Evolutionary conservation across 2,797 vertebrate species (phyloP).

Genomic region (Coluber constrictor): DNA sequence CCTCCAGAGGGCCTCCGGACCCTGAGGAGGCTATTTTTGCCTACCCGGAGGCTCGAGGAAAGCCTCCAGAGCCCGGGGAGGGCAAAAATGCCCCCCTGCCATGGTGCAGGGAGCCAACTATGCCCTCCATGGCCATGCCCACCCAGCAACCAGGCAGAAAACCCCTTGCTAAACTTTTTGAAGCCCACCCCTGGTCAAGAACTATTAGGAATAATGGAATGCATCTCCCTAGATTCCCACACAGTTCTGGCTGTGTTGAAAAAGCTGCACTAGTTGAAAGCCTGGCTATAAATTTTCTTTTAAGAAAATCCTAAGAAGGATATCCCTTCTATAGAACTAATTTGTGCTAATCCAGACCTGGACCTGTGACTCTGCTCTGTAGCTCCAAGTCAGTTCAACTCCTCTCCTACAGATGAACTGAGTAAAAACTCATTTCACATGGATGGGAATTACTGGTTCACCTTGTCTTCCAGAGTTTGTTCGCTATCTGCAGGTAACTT

Average conservation of each 20-base stretch:
- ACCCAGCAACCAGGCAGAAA: too few species aligned
- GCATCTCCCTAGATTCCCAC: neutral
- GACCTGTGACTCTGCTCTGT: neutral
- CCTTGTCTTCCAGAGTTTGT: neutral
- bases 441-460: neutral
- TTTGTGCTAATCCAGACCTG: neutral
- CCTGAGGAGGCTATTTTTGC: too few species aligned
- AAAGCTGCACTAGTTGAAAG: neutral
- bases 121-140: too few species aligned
- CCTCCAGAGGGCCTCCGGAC: too few species aligned
- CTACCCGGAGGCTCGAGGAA: too few species aligned
- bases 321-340: neutral
- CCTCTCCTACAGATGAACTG: neutral
- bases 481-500: neutral
- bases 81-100: too few species aligned
- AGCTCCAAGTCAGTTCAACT: neutral
- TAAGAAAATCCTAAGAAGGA: neutral
- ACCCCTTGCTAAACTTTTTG: too few species aligned
- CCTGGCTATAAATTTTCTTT: neutral
- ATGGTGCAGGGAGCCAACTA: too few species aligned
- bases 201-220: neutral
- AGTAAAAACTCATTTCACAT: neutral
- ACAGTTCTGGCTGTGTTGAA: neutral
- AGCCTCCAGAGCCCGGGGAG: too few species aligned
- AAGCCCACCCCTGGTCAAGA: neutral